These are phyloP conservation scores for Stenurella melanura DNA, from an alignment of 2,888 invertebrate genomes.

Conservation along the genomic window DNA sequence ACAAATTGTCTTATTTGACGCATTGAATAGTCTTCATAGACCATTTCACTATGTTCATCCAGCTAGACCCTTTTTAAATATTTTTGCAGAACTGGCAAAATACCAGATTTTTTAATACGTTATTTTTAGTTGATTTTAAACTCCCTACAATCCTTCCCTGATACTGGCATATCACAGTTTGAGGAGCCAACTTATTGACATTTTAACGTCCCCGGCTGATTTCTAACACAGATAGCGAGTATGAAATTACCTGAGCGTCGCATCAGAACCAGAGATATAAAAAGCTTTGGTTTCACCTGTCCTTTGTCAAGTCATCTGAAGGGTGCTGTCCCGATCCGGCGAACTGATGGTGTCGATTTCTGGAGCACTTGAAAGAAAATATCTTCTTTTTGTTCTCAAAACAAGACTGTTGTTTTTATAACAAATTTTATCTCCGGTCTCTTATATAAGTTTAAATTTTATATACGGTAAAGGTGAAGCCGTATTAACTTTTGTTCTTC, in stretches of 20 bases:
- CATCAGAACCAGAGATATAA: constrained; percentile 61
- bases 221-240: constrained; percentile 72
- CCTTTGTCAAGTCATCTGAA: constrained; percentile 65
- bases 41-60: too few species aligned
- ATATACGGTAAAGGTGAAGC: background rate
- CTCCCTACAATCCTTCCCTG: constrained; percentile 39
- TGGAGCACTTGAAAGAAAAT: constrained; percentile 51
- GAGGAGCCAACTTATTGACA: constrained; percentile 71
- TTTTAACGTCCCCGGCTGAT: constrained; percentile 71
- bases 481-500: background rate
- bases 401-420: constrained; percentile 34
- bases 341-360: constrained; percentile 56
- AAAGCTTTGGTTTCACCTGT: constrained; percentile 72
- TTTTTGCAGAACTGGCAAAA: too few species aligned
- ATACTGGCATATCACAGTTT: constrained; percentile 50
- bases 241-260: constrained; percentile 70
- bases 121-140: background rate
- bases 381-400: constrained; percentile 46
- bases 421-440: constrained; percentile 19
- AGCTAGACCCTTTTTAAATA: too few species aligned
- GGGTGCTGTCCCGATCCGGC: constrained; percentile 53
- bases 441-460: background rate
- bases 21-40: too few species aligned
- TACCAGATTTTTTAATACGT: too few species aligned
- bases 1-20: too few species aligned